Evolutionary conservation across 2,113 vertebrate species (phyloP), one percentile per base, ranked within the genome.

Genomic region (Columba livia): DNA sequence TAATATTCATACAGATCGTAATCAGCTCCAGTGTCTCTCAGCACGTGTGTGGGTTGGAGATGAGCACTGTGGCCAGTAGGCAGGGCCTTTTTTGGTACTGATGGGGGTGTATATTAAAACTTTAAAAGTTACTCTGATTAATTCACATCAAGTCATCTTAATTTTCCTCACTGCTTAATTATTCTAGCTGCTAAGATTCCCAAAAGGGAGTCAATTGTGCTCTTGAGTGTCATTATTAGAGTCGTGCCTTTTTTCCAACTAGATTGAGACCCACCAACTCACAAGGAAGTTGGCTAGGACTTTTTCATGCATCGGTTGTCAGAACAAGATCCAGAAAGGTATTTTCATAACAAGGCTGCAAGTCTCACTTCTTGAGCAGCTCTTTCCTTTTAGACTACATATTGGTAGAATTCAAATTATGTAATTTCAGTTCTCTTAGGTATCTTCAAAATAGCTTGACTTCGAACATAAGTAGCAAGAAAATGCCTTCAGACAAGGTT

Each of bases 81-180:
- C 93, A 97, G 88, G 70, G 54, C 36, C 93, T 79, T 94, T 91
- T 95, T 93, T 90, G 42, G 85, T 90, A 90, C 50, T 79, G 40
- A 73, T 95, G 94, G 95, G 79, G 94, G 91, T 94, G 84, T 90
- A 88, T 40, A 81, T 84, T 87, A 79, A 93, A 96, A 93, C 58
- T 94, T 95, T 57, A 36, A 75, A 86, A 97, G 83, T 94, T 94
- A 85, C 32, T 90, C 58, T 94, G 85, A 94, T 93, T 95, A 95
- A 94, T 70, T 92, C 92, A 89, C 74, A 77, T 79, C 78, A 80
- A 94, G 78, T 81, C 80, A 94, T 65, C 36, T n/a, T 88, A 70
- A 91, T 93, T 95, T 95, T 88, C 70, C 60, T 78, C 61, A 79
- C 44, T 60, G 29, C 38, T 79, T 85, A 87, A 88, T 77, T 88